Conservation (phyloP, 2,888 invertebrate species). For the Eurytoma adleriae region DNA sequence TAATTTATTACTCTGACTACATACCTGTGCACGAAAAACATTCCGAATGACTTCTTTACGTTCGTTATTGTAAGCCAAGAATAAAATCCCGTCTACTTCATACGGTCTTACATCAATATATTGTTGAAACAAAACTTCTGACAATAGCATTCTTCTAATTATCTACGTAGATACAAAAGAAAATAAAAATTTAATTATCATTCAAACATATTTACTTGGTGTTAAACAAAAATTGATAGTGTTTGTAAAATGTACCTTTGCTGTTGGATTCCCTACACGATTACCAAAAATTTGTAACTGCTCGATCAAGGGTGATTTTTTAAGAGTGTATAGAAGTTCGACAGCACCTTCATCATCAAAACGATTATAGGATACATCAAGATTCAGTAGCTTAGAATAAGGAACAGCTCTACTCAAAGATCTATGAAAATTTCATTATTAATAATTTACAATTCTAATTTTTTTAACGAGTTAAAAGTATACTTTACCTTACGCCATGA, state of each 20-base stretch:
- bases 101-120: constrained; percentile 76
- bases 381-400: constrained; percentile 78
- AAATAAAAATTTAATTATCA: constrained; percentile 1
- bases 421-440: constrained; percentile 65
- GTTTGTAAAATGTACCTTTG: constrained; percentile 64
- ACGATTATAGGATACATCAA: constrained; percentile 80
- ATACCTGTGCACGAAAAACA: too few species aligned
- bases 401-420: constrained; percentile 79
- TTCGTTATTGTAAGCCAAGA: constrained; percentile 73
- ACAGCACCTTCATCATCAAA: constrained; percentile 78
- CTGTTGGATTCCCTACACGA: constrained; percentile 68
- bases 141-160: constrained; percentile 73
- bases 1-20: not conserved
- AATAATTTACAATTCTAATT: not conserved
- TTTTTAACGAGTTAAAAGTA: not conserved
- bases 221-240: not conserved
- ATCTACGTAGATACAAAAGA: constrained; percentile 67
- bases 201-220: not conserved
- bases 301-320: constrained; percentile 77
- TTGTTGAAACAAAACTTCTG: constrained; percentile 74
- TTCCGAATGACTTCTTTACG: too few species aligned
- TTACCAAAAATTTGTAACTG: constrained; percentile 76
- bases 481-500: constrained; percentile 77
- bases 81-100: constrained; percentile 70
- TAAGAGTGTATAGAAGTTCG: constrained; percentile 78